Percentiles rank a stretch among this genome's conserved stretches.
phyloP scores from a whole-genome alignment of 1,140 invertebrate species.

The Rhysida immarginata region DNA sequence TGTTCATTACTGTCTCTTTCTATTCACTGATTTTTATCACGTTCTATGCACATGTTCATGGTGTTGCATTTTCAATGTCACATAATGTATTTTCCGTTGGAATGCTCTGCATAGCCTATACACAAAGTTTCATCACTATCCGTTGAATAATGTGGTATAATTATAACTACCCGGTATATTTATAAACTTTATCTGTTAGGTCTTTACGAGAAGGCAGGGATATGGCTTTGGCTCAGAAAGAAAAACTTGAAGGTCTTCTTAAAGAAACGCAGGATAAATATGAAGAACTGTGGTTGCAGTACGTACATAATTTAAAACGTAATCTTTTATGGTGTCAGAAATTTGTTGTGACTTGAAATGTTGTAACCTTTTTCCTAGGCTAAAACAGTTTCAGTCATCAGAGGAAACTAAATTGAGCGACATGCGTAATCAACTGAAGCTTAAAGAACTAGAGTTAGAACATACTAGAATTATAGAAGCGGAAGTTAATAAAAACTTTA shows the following conservation, averaged over 20 bases:
- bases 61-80: too few species aligned
- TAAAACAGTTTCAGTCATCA: slow-evolving; percentile 15
- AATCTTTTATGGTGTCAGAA: neutral
- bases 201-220: slow-evolving; percentile 29
- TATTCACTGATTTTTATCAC: too few species aligned
- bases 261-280: slow-evolving; percentile 26
- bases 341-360: neutral
- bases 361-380: neutral
- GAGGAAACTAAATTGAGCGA: slow-evolving; percentile 8
- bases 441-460: slow-evolving; percentile 29
- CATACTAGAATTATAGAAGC: slow-evolving; percentile 26
- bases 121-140: too few species aligned
- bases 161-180: too few species aligned
- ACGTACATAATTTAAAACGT: neutral
- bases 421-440: slow-evolving; percentile 21
- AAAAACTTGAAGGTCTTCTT: slow-evolving; percentile 20
- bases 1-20: too few species aligned
- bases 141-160: too few species aligned
- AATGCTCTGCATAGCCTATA: too few species aligned
- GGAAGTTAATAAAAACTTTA: slow-evolving; percentile 26
- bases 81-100: too few species aligned
- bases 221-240: slow-evolving; percentile 26
- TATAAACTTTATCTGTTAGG: slow-evolving; percentile 17
- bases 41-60: too few species aligned
- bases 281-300: slow-evolving; percentile 28